These are phyloP conservation scores for Nothoprocta pentlandii DNA, from an alignment of 2,113 vertebrate species.

Conservation along the genomic window DNA sequence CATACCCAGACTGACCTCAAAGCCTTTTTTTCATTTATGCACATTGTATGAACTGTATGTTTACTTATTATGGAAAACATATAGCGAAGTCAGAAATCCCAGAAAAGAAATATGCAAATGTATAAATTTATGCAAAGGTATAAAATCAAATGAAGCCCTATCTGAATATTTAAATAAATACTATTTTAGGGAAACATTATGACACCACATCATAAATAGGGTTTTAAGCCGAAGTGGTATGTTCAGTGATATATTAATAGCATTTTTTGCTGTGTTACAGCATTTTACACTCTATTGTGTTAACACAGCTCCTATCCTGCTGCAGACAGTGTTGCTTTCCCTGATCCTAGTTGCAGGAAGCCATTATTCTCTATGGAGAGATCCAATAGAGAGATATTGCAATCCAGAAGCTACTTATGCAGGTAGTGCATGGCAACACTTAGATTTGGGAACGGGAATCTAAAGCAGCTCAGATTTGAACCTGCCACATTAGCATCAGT, in stretches of 20 bases:
- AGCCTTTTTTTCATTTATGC: neutral
- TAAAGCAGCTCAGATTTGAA: neutral
- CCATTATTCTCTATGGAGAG: neutral
- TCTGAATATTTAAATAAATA: neutral
- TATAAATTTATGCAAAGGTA: neutral
- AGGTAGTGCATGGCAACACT: neutral
- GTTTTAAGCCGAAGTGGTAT: neutral
- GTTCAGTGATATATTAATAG: neutral
- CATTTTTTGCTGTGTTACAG: neutral
- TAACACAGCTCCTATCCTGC: neutral
- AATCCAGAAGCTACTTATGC: neutral
- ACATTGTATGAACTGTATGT: neutral
- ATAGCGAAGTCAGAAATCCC: neutral
- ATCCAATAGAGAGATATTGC: neutral
- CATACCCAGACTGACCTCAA: neutral
- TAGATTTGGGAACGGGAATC: neutral
- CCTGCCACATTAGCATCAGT: neutral
- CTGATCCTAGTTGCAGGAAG: neutral
- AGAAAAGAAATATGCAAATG: neutral
- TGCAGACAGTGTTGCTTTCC: neutral
- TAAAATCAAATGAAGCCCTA: neutral
- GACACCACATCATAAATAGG: fast-evolving
- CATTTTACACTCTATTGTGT: neutral
- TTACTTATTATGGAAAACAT: neutral
- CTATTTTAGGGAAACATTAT: neutral